Conservation (phyloP, 92 coral and sea anemone genomes). For the Phenganax stokvisi region DNA sequence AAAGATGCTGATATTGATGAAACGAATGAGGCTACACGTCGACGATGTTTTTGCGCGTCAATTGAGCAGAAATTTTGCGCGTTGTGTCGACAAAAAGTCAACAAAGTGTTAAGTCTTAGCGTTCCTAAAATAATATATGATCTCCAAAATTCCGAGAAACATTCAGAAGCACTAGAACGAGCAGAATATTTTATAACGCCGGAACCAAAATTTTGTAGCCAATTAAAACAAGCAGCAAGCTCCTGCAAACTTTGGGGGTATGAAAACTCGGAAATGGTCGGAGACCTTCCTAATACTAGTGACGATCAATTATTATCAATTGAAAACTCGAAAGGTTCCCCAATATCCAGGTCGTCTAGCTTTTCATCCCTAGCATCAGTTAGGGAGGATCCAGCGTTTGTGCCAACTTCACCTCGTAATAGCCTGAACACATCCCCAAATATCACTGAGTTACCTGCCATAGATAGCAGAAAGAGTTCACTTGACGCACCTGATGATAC, state of each 20-base stretch:
- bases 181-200: slow-evolving; percentile 18
- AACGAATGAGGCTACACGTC: not conserved
- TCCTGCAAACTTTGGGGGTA: not conserved
- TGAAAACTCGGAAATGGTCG: not conserved
- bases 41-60: slow-evolving; percentile 34
- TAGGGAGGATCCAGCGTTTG: not conserved
- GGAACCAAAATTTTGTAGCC: slow-evolving; percentile 3
- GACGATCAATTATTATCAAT: not conserved
- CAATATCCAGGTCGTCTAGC: not conserved
- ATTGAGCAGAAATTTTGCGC: slow-evolving; percentile 36
- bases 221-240: not conserved
- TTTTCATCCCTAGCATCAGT: not conserved
- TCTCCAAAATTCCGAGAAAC: no score
- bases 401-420: not conserved
- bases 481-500: not conserved
- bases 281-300: not conserved
- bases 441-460: not conserved
- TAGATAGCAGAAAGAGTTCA: not conserved
- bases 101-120: slow-evolving; percentile 6
- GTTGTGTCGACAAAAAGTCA: slow-evolving; percentile 17
- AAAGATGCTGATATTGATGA: not conserved
- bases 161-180: not conserved
- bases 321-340: not conserved
- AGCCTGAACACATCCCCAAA: slow-evolving; percentile 9
- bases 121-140: not conserved